Evolutionary conservation across 2,797 vertebrate species (phyloP).

Genomic region (Sebastes kiyomatsui): DNA sequence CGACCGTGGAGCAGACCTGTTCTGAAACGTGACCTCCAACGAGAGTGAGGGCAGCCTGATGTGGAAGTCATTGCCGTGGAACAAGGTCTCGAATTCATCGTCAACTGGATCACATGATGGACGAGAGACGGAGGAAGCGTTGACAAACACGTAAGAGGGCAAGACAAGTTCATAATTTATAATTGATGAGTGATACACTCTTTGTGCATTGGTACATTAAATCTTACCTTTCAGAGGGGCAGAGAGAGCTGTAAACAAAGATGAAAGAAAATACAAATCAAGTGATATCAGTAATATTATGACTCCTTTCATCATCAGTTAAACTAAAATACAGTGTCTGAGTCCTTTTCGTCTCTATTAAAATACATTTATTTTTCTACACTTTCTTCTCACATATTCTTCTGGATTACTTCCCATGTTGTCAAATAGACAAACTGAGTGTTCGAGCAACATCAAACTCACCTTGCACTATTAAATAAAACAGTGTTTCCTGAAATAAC

Average conservation of each 20-base stretch:
- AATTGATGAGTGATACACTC: not conserved
- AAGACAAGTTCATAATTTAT: not conserved
- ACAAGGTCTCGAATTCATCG: conserved; percentile 51
- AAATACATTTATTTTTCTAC: not conserved
- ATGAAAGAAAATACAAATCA: conserved; percentile 11
- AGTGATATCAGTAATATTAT: not conserved
- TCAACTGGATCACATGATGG: conserved; percentile 22
- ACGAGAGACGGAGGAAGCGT: not conserved
- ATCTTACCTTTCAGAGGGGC: conserved; percentile 73
- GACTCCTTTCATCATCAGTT: not conserved
- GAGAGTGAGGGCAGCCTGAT: conserved; percentile 60
- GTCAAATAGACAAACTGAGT: not conserved
- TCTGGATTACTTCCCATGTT: not conserved
- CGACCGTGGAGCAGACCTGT: conserved; percentile 12
- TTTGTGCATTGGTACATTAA: not conserved
- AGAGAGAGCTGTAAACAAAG: conserved; percentile 62
- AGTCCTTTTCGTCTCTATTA: not conserved
- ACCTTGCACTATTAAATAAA: not conserved
- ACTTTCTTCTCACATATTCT: not conserved
- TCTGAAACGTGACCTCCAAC: conserved; percentile 68
- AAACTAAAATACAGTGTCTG: not conserved
- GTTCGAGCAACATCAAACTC: not conserved
- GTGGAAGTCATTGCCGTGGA: conserved; percentile 79
- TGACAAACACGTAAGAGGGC: not conserved
- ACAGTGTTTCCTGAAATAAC: not conserved